phyloP scores from a whole-genome alignment of 2,888 invertebrate species.

The Melanargia galathea region DNA sequence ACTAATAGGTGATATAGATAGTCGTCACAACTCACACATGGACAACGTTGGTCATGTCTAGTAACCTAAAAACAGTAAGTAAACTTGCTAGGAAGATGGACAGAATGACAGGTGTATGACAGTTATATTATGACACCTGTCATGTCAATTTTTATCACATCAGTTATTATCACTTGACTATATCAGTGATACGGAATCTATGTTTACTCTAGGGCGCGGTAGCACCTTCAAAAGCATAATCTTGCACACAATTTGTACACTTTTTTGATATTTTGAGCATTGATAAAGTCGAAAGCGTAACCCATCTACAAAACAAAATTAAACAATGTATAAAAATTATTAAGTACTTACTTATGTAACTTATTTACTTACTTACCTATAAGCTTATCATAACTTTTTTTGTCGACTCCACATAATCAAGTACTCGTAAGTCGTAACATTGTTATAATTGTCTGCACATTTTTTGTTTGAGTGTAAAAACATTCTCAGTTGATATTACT shows the following conservation, averaged over 20 bases:
- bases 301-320: no score
- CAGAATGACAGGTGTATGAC: constrained; percentile 53
- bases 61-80: constrained; percentile 46
- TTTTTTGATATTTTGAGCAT: neutral
- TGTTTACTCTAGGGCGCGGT: neutral
- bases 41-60: constrained; percentile 30
- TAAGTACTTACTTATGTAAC: no score
- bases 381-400: no score
- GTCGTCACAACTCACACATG: neutral
- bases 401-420: no score
- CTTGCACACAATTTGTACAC: neutral
- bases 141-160: constrained; percentile 59
- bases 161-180: no score
- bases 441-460: no score
- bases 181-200: constrained; percentile 28
- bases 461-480: no score
- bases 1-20: no score
- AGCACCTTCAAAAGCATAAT: neutral
- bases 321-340: no score
- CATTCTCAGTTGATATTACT: neutral
- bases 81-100: constrained; percentile 44
- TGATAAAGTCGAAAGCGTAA: no score
- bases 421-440: no score
- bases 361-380: no score
- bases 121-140: constrained; percentile 55